These are phyloP conservation scores for Equus przewalskii DNA, from an alignment of 2,113 vertebrate genomes.

Conservation along the genomic window DNA sequence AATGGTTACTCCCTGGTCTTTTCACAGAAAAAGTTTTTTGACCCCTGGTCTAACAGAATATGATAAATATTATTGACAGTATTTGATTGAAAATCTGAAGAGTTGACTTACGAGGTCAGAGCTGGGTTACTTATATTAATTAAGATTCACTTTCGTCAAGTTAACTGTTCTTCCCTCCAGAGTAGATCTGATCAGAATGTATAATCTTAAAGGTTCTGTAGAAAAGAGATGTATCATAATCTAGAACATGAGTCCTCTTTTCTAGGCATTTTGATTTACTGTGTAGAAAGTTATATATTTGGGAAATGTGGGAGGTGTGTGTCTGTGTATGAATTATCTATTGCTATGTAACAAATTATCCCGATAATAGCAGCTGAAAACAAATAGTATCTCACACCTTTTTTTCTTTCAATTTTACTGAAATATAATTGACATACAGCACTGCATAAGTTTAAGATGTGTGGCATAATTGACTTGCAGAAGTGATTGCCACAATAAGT, in stretches of 20 bases:
- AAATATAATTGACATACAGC: background rate
- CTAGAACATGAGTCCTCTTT: background rate
- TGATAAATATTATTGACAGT: background rate
- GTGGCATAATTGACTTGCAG: background rate
- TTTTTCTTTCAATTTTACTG: background rate
- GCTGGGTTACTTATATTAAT: slow-evolving; percentile 32
- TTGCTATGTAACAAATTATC: background rate
- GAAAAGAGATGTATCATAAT: background rate
- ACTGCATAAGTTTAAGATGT: background rate
- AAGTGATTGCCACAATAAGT: background rate
- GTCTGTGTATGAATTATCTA: background rate
- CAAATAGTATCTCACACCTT: background rate
- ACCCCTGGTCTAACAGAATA: background rate
- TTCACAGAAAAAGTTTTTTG: background rate
- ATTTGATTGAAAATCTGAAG: background rate
- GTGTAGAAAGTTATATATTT: background rate
- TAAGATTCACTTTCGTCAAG: slow-evolving; percentile 23
- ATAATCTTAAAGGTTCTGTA: background rate
- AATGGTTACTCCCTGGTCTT: background rate
- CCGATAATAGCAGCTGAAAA: background rate
- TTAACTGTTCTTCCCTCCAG: background rate
- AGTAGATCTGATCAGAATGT: background rate
- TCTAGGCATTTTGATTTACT: background rate
- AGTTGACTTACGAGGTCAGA: background rate
- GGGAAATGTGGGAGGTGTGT: background rate